Evolutionary conservation across 2,797 vertebrate species (phyloP), one percentile per base, ranked within the genome.

Genomic region (Alfaro cultratus): DNA sequence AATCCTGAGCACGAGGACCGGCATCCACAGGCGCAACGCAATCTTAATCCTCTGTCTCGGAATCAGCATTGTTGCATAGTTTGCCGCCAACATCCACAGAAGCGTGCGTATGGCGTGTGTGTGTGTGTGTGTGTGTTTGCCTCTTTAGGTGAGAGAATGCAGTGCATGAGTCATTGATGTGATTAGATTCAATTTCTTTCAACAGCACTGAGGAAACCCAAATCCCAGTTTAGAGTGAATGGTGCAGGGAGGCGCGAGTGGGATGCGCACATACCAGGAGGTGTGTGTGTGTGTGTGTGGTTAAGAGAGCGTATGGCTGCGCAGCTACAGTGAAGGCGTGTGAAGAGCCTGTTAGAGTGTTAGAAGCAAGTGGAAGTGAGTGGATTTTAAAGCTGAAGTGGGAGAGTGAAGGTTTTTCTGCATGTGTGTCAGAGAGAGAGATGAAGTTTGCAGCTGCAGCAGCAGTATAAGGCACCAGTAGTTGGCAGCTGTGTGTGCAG

Each of bases 1-100:
- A 91, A 99, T 99, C 96, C 98, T 96, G 87, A 99, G 95, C 95
- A 98, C 96, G 93, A 99, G 96, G 88, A 99, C 96, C 0, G 98
- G 98, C 86, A 99, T 97, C 98, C 98, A 99, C 93, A 99, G 96
- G 67, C 96, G 95, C 95, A 98, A 92, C 82, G 97, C 97, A 89
- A 99, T 97, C 96, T 97, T 98, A 94, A 99, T 97, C 92, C 96
- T 97, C 94, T 97, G 96, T 93, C 97, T 96, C 80, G 97, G 96
- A 80, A 96, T 96, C 95, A 89, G 94, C 97, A 99, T 97, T 88
- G 95, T 96, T 73, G 79, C 87, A 89, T 85, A 53, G 75, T 77
- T 88, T 46, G 36, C 64, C 41, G 72, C 64, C 60, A 77, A 74
- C 80, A 51, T 29, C 15, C 45, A 39, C 34, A 76, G 34, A 41